Conservation (phyloP, 2,113 vertebrate genomes). For the Polypterus bichir region DNA sequence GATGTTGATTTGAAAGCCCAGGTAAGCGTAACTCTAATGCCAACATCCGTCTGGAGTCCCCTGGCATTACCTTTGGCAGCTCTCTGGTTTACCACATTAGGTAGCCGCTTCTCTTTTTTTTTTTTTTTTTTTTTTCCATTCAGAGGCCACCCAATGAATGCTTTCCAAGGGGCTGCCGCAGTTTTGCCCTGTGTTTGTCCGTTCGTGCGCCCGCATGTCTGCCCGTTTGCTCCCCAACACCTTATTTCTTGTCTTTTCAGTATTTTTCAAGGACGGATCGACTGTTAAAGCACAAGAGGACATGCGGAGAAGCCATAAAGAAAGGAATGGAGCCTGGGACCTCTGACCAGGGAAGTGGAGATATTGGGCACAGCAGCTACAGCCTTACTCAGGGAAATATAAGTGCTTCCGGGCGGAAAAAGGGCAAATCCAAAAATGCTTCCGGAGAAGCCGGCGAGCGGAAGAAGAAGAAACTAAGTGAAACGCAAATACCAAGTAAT, state of each 20-base stretch:
- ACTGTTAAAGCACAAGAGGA: constrained; percentile 98
- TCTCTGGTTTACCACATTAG: no score
- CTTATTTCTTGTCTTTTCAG: constrained; percentile 32
- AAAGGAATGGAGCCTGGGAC: constrained; percentile 81
- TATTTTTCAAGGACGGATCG: constrained; percentile 97
- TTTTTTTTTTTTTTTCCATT: no score
- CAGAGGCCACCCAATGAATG: no score
- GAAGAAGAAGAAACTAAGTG: constrained; percentile 70
- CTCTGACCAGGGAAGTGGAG: constrained; percentile 65
- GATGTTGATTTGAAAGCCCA: no score
- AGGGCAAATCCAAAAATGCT: constrained; percentile 73
- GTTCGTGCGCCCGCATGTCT: not conserved
- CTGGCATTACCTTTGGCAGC: no score
- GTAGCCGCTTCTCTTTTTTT: no score
- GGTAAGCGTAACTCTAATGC: no score
- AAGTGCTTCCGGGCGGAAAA: constrained; percentile 75
- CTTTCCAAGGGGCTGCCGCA: no score
- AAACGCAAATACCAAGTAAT: constrained; percentile 51
- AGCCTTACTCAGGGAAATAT: constrained; percentile 87
- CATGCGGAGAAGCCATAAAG: constrained; percentile 93
- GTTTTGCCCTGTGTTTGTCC: no score
- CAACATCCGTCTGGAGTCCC: no score
- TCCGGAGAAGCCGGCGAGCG: constrained; percentile 68
- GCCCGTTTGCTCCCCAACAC: not conserved
- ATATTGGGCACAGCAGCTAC: constrained; percentile 73